phyloP scores from a whole-genome alignment of 2,888 invertebrate species.

The Ectobius pallidus region DNA sequence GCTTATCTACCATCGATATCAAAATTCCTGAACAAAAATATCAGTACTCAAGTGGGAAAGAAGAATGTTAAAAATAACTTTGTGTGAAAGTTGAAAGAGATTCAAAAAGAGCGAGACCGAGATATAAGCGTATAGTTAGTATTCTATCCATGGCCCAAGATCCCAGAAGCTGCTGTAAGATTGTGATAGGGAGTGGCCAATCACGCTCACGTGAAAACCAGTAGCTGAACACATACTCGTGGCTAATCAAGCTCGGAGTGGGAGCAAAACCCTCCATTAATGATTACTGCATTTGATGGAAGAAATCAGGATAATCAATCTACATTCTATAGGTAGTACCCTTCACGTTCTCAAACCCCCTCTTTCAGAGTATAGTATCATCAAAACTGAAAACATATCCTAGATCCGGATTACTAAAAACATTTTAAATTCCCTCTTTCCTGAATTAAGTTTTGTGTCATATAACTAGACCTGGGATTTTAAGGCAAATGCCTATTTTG shows the following conservation, averaged over 20 bases:
- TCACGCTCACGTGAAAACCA: slow-evolving; percentile 34
- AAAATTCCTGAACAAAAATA: too few species aligned
- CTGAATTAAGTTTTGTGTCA: too few species aligned
- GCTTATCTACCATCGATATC: too few species aligned
- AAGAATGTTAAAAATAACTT: background rate
- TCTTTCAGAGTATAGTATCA: background rate
- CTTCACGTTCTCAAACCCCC: background rate
- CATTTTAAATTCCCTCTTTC: too few species aligned
- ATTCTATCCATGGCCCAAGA: slow-evolving; percentile 21
- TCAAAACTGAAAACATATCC: slow-evolving; percentile 16
- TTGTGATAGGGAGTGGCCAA: slow-evolving; percentile 35
- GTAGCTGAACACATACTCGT: slow-evolving; percentile 35
- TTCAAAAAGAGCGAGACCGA: background rate
- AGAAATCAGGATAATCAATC: slow-evolving; percentile 39
- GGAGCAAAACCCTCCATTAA: slow-evolving; percentile 36
- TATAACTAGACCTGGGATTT: too few species aligned
- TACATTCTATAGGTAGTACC: slow-evolving; percentile 27
- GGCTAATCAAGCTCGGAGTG: slow-evolving; percentile 29
- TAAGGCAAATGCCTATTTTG: too few species aligned
- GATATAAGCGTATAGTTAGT: slow-evolving; percentile 25
- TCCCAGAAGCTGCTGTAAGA: slow-evolving; percentile 24
- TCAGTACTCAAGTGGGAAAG: too few species aligned
- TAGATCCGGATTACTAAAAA: too few species aligned
- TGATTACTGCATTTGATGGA: slow-evolving; percentile 38
- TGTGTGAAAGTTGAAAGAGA: background rate